These are phyloP conservation scores for Catalaphyllia jardinei DNA, from an alignment of 64 coral and sea anemone species.

Conservation along the genomic window DNA sequence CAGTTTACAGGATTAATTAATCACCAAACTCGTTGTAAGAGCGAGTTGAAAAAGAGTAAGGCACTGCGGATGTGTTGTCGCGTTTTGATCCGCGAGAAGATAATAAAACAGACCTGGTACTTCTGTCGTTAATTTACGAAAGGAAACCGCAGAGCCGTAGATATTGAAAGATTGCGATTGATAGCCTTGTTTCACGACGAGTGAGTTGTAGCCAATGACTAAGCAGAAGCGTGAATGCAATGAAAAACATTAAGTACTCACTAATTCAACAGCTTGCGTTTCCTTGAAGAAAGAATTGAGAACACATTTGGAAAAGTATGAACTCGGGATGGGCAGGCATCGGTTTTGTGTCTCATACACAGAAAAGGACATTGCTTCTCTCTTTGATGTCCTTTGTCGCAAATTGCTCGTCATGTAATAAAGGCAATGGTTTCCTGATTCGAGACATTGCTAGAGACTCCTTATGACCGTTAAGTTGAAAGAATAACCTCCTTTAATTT, in stretches of 20 bases:
- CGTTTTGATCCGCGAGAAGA: neutral
- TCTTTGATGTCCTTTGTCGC: slow-evolving; percentile 11
- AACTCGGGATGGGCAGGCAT: neutral
- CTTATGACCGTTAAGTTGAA: slow-evolving; percentile 21
- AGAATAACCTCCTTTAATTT: slow-evolving; percentile 33
- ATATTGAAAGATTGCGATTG: slow-evolving; percentile 29
- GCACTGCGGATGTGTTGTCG: neutral
- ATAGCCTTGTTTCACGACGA: slow-evolving; percentile 10
- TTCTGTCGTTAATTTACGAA: neutral
- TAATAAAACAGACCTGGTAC: slow-evolving; percentile 3
- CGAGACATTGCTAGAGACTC: neutral
- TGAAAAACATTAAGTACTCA: neutral
- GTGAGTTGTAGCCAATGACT: neutral
- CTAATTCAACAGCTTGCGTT: slow-evolving; percentile 16
- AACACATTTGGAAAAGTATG: neutral
- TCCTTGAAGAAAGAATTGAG: slow-evolving; percentile 10
- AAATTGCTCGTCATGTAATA: neutral
- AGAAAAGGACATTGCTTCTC: slow-evolving; percentile 22
- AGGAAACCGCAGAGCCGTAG: slow-evolving; percentile 14
- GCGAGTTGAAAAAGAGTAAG: neutral
- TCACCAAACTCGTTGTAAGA: neutral
- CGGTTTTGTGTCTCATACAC: neutral
- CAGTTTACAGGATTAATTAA: slow-evolving; percentile 53
- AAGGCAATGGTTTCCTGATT: slow-evolving; percentile 5
- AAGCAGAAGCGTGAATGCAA: neutral